Base-by-base conservation (phyloP, 2,888 invertebrate species). In the Plemyria rubiginata region DNA sequence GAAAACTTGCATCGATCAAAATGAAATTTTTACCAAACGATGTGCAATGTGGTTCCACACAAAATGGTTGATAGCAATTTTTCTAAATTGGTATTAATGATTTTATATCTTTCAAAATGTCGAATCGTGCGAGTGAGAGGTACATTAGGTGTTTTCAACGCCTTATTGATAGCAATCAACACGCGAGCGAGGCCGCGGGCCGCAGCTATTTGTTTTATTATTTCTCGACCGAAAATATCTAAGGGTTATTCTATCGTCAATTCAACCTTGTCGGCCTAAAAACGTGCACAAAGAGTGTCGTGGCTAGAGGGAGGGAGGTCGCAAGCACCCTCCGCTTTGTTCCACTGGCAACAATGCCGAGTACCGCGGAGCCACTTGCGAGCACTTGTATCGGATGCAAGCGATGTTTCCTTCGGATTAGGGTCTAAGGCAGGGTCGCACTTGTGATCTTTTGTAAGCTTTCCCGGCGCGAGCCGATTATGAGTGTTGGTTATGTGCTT, bases 231-330 rank as follows among this genome's bases (percentile, higher is more conserved):
- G 13, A 54, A 15, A 70, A 69, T 72, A 68, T 72, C 70, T 72
- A 73, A 71, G 74, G 78, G 76, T 76, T 81, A 82, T 81, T 80
- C 78, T 80, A 82, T 80, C 80, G 82, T 81, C 78, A 79, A 82
- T 81, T 81, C 84, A 81, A 86, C 71, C 70, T 74, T 72, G 77
- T 79, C 79, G 86, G 82, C 86, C 86, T 90, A 88, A 91, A 89
- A 90, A 90, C 90, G 90, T 88, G 81, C 84, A 89, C 88, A 90
- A 90, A 90, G 88, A 88, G 84, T 87, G 81, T 82, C 84, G 84
- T 75, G 78, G 76, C 62, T 75, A 77, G 78, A 75, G 79, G 76
- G 80, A 71, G 82, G 84, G 87, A 88, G 88, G 88, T 85, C 86
- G 82, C 85, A 73, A 90, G 90, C 72, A 84, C 90, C 79, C 90